Percentiles rank a stretch among this genome's conserved stretches.
phyloP scores from a whole-genome alignment of 1,140 invertebrate genomes.

The Melanaphis sacchari region DNA sequence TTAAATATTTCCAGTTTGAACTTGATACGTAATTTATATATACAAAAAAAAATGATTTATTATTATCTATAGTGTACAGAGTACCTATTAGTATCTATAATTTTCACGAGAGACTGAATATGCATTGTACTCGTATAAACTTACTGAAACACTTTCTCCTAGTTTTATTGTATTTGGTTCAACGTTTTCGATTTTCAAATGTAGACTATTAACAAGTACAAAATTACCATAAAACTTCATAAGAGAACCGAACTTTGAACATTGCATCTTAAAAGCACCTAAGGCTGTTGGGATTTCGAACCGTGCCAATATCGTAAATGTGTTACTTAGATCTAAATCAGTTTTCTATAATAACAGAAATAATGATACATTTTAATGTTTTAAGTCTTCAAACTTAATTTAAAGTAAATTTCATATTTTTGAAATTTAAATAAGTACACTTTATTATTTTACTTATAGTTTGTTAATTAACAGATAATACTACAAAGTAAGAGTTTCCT shows the following conservation, averaged over 20 bases:
- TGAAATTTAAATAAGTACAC: background rate
- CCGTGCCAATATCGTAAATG: background rate
- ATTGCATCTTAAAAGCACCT: conserved; percentile 48
- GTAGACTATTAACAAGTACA: conserved; percentile 52
- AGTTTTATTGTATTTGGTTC: conserved; percentile 46
- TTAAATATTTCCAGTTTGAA: conserved; percentile 45
- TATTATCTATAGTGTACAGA: background rate
- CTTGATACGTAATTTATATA: background rate
- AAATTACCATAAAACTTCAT: conserved; percentile 45
- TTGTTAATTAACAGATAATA: background rate
- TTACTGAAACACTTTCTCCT: conserved; percentile 50
- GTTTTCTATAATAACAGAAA: conserved; percentile 42
- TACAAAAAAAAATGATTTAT: background rate
- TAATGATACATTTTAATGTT: background rate
- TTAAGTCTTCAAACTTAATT: background rate
- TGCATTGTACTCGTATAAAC: conserved; percentile 18
- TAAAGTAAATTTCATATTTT: background rate
- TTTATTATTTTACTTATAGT: background rate
- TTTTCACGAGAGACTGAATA: too few species aligned
- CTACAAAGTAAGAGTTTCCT: background rate
- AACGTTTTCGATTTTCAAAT: conserved; percentile 38
- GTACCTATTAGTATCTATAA: too few species aligned
- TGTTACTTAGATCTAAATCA: background rate
- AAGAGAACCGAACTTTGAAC: conserved; percentile 14
- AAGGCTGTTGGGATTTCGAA: conserved; percentile 10